Evolutionary conservation across 1,140 invertebrate species (phyloP).

Genomic region (Stratiolaelaps scimitus): DNA sequence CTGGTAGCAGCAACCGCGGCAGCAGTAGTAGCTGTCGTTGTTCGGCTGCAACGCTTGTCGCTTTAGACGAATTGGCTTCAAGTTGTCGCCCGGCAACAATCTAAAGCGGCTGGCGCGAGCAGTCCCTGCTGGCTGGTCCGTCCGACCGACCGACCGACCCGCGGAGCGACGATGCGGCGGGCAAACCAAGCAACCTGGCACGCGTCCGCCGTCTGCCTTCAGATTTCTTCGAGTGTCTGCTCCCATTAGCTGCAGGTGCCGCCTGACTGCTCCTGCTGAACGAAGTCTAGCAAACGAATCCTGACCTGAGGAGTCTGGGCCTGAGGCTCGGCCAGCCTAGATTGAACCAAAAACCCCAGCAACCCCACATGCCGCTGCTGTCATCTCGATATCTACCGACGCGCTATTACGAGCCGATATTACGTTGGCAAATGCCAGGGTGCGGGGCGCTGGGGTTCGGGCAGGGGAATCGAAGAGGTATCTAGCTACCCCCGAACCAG

Average conservation of each 20-base stretch:
- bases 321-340: neutral
- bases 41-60: neutral
- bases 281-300: neutral
- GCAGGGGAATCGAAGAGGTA: too few species aligned
- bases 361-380: neutral
- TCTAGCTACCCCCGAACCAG: too few species aligned
- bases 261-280: neutral
- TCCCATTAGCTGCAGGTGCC: constrained; percentile 28
- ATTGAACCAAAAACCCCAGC: neutral
- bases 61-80: neutral
- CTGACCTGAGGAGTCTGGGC: too few species aligned
- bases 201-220: constrained; percentile 18
- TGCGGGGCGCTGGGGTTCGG: too few species aligned
- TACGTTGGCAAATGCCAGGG: constrained; percentile 10
- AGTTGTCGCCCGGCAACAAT: neutral
- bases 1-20: neutral
- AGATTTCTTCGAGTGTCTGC: neutral
- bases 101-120: neutral
- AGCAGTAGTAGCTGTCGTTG: neutral
- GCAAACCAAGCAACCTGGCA: constrained; percentile 15
- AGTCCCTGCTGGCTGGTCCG: too few species aligned
- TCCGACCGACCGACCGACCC: neutral
- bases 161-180: neutral
- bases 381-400: neutral
- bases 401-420: neutral